Evolutionary conservation across 2,797 vertebrate species (phyloP).

Genomic region (Chanos chanos): DNA sequence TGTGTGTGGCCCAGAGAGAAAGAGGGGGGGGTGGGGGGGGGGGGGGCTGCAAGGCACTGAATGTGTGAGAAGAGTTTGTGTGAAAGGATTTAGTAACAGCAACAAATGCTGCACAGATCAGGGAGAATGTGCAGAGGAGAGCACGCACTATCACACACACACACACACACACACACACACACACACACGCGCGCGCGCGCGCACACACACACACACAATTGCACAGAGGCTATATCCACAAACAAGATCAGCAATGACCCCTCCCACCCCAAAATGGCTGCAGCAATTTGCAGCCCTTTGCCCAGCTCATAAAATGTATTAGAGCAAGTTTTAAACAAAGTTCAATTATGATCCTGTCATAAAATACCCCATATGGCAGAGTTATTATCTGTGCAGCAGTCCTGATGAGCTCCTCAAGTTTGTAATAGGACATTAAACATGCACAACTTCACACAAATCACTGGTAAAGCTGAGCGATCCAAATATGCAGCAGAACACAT

Average conservation of each 20-base stretch:
- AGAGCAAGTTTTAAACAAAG: too few species aligned
- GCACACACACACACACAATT: not conserved
- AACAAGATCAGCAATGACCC: not conserved
- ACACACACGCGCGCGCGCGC: not conserved
- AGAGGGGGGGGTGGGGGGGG: not conserved
- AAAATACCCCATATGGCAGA: too few species aligned
- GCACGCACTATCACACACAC: not conserved
- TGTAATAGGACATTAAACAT: conserved; percentile 20
- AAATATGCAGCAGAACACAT: conserved; percentile 35
- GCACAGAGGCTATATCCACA: not conserved
- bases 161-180: not conserved
- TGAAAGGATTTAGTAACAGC: conserved; percentile 6
- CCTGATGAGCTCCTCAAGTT: conserved; percentile 8
- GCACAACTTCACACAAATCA: conserved; percentile 28
- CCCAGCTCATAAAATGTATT: too few species aligned
- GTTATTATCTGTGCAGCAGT: not conserved
- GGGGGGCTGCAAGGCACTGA: not conserved
- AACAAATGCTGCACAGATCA: conserved; percentile 26
- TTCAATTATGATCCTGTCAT: too few species aligned
- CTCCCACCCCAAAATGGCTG: conserved; percentile 3
- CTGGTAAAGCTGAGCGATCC: conserved; percentile 26
- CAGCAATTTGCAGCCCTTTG: not conserved
- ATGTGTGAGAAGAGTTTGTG: conserved; percentile 22
- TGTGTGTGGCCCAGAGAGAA: not conserved
- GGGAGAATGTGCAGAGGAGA: conserved; percentile 5